These are phyloP conservation scores for Cosmorhoe ocellata DNA, from an alignment of 2,888 invertebrate genomes.

Conservation along the genomic window DNA sequence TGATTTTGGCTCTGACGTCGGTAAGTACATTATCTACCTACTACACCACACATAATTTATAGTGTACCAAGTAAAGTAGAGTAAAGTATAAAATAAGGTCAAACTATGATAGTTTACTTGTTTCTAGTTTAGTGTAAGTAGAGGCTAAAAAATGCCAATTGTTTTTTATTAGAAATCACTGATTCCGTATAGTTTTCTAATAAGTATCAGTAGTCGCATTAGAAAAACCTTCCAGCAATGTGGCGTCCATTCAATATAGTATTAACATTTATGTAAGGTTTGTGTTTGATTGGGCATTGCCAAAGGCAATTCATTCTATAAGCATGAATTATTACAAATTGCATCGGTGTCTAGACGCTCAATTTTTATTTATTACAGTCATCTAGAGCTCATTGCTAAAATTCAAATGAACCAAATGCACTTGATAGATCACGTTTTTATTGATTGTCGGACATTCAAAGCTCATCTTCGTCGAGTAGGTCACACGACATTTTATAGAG, in stretches of 20 bases:
- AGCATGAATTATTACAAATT: slow-evolving; percentile 58
- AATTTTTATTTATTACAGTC: slow-evolving; percentile 60
- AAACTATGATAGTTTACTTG: no score
- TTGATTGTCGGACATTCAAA: slow-evolving; percentile 6
- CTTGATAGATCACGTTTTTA: slow-evolving; percentile 21
- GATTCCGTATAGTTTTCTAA: no score
- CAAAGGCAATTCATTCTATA: slow-evolving; percentile 24
- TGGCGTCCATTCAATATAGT: neutral
- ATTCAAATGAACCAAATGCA: slow-evolving; percentile 19
- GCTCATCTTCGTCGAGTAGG: no score
- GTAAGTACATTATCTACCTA: slow-evolving; percentile 52
- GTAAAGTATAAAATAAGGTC: no score
- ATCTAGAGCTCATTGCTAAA: slow-evolving; percentile 54
- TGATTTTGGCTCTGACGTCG: slow-evolving; percentile 45
- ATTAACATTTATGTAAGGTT: neutral
- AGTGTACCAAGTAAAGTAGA: no score
- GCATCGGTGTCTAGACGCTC: slow-evolving; percentile 64
- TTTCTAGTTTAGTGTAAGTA: no score
- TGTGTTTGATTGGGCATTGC: slow-evolving; percentile 12
- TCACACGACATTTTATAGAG: no score
- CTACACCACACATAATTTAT: no score
- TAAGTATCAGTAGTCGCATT: no score
- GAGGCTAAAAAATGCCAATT: no score
- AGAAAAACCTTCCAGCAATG: neutral
- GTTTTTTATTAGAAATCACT: no score